Conservation (phyloP, 2,113 vertebrate species). For the Bombycilla garrulus region DNA sequence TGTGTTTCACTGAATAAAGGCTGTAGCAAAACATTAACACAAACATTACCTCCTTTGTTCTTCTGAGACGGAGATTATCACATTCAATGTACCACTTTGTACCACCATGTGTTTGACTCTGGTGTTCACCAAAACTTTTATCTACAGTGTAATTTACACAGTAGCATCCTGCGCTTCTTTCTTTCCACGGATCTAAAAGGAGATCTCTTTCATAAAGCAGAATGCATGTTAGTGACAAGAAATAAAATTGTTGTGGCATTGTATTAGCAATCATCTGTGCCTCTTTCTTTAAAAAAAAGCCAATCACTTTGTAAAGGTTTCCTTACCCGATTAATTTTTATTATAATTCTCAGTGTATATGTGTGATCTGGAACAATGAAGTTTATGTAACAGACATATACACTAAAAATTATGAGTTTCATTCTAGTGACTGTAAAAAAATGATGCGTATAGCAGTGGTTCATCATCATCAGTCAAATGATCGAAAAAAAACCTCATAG, state of each 20-base stretch:
- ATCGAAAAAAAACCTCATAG: not conserved
- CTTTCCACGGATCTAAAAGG: not conserved
- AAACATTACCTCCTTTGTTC: not conserved
- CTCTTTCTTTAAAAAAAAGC: not conserved
- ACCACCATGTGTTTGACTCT: not conserved
- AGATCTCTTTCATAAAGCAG: not conserved
- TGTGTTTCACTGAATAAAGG: not conserved
- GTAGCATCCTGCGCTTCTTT: not conserved
- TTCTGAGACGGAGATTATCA: not conserved
- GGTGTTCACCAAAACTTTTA: not conserved
- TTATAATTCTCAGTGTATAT: not conserved
- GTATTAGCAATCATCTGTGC: fast-evolving
- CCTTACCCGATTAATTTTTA: not conserved
- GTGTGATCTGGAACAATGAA: not conserved
- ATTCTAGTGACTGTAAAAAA: not conserved
- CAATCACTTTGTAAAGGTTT: not conserved
- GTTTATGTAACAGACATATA: not conserved
- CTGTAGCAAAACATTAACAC: not conserved
- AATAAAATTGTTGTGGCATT: not conserved
- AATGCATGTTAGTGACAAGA: not conserved
- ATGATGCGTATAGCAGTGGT: not conserved
- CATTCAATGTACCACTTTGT: not conserved
- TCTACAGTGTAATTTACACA: not conserved
- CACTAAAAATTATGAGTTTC: not conserved
- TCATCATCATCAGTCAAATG: not conserved